These are phyloP conservation scores for Calosoma granatense DNA, from an alignment of 1,140 invertebrate genomes.

Conservation along the genomic window DNA sequence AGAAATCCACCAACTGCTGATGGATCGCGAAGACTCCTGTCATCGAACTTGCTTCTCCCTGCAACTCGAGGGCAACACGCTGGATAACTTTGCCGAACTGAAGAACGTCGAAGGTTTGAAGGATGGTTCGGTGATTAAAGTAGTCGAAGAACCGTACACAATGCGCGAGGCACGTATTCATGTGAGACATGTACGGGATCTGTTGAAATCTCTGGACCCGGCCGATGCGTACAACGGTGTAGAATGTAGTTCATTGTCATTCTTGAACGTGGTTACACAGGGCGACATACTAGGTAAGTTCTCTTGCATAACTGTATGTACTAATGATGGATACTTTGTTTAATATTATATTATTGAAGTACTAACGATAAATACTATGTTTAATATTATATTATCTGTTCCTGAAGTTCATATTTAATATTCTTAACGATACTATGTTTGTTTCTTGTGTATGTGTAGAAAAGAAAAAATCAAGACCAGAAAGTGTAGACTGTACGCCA, in stretches of 20 bases:
- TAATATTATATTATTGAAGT: slow-evolving; percentile 2
- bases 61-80: slow-evolving; percentile 82
- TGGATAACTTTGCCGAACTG: slow-evolving; percentile 96
- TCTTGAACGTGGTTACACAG: slow-evolving; percentile 87
- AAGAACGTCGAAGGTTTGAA: slow-evolving; percentile 94
- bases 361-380: too few relatives aligned
- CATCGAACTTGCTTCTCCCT: slow-evolving; percentile 96
- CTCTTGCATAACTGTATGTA: slow-evolving; percentile 8
- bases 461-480: slow-evolving; percentile 77
- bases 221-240: slow-evolving; percentile 91
- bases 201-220: slow-evolving; percentile 87
- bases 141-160: slow-evolving; percentile 93
- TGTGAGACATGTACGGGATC: slow-evolving; percentile 90
- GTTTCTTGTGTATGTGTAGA: too few relatives aligned
- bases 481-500: slow-evolving; percentile 92
- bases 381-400: slow-evolving; percentile 7
- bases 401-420: neutral
- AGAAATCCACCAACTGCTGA: slow-evolving; percentile 95
- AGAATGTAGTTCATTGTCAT: slow-evolving; percentile 92
- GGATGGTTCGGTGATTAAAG: slow-evolving; percentile 88
- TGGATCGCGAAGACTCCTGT: slow-evolving; percentile 97
- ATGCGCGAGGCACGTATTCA: slow-evolving; percentile 96
- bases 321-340: slow-evolving; percentile 1
- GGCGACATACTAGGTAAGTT: slow-evolving; percentile 63
- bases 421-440: too few relatives aligned